phyloP scores from a whole-genome alignment of 1,140 invertebrate species.

The Bacillus rossius region DNA sequence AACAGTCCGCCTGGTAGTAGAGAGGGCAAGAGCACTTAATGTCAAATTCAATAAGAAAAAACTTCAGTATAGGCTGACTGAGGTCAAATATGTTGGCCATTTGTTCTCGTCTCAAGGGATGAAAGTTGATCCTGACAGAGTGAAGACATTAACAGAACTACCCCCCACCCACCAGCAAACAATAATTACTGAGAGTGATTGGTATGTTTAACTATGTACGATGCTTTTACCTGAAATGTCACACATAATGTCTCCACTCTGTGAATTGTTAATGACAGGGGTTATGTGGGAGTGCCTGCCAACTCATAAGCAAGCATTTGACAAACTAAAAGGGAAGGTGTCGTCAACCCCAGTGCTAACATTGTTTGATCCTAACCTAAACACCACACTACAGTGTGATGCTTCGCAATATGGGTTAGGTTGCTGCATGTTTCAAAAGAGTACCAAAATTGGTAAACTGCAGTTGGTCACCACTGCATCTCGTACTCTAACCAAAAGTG shows the following conservation, averaged over 20 bases:
- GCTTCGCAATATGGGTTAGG: slow-evolving; percentile 25
- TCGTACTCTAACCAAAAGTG: slow-evolving; percentile 29
- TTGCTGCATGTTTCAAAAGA: slow-evolving; percentile 24
- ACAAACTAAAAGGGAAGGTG: slow-evolving; percentile 22
- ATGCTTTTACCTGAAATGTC: slow-evolving; percentile 22
- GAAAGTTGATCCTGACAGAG: slow-evolving; percentile 34
- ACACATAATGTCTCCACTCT: slow-evolving; percentile 13
- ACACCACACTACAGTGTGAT: slow-evolving; percentile 22
- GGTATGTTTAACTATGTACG: slow-evolving; percentile 34
- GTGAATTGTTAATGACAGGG: slow-evolving; percentile 20
- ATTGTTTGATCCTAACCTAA: slow-evolving; percentile 25
- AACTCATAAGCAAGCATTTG: slow-evolving; percentile 17
- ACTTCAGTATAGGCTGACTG: slow-evolving; percentile 22
- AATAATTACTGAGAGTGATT: slow-evolving; percentile 33
- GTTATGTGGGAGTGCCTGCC: slow-evolving; percentile 16
- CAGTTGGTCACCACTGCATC: slow-evolving; percentile 37
- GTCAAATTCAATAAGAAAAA: slow-evolving; percentile 36
- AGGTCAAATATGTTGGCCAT: slow-evolving; percentile 35
- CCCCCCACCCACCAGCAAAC: slow-evolving; percentile 27
- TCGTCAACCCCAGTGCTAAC: slow-evolving; percentile 20
- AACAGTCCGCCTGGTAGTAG: slow-evolving; percentile 25
- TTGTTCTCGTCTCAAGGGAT: slow-evolving; percentile 30
- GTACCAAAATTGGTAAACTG: slow-evolving; percentile 26
- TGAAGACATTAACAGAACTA: slow-evolving; percentile 35
- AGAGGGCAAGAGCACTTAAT: slow-evolving; percentile 22